Evolutionary conservation across 2,888 invertebrate species (phyloP).

Genomic region (Galerucella nymphaeae): DNA sequence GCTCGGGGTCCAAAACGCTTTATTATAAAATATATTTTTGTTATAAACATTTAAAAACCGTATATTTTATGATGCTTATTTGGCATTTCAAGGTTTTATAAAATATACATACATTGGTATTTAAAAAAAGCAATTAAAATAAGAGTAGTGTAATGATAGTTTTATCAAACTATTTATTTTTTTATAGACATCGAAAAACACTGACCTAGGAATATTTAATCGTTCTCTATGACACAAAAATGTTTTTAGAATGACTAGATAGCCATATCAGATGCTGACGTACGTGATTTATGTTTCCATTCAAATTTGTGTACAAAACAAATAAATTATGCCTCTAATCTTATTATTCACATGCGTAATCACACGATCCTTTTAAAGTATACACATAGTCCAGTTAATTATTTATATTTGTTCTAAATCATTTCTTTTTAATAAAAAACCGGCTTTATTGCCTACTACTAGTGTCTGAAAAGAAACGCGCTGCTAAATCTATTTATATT

Average conservation of each 20-base stretch:
- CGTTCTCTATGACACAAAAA: background rate
- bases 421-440: background rate
- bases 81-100: background rate
- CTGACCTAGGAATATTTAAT: constrained; percentile 8
- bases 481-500: too few relatives aligned
- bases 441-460: too few relatives aligned
- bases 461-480: too few relatives aligned
- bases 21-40: background rate
- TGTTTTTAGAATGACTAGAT: constrained; percentile 7
- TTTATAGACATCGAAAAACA: background rate
- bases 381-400: background rate
- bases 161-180: background rate
- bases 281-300: constrained; percentile 3
- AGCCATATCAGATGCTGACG: constrained; percentile 2
- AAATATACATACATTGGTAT: background rate
- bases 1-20: background rate
- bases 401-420: background rate
- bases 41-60: background rate
- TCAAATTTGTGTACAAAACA: background rate
- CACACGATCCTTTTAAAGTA: background rate
- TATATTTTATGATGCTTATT: background rate
- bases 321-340: background rate
- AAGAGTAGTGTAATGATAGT: too few relatives aligned
- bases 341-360: constrained; percentile 1
- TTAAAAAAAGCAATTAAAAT: too few relatives aligned